phyloP scores from a whole-genome alignment of 2,888 invertebrate species.

The Scaptomyza polygonia region DNA sequence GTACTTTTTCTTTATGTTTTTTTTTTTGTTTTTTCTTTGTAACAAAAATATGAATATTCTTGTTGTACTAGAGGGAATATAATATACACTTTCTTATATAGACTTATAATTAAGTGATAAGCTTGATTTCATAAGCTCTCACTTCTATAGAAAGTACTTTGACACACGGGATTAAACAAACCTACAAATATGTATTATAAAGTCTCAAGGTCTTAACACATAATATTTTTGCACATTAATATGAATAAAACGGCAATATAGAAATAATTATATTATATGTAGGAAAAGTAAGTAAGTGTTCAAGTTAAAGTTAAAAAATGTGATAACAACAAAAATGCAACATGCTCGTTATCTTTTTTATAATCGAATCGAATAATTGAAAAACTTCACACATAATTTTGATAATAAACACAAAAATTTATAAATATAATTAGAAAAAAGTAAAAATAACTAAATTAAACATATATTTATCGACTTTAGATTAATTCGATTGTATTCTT shows the following conservation, averaged over 20 bases:
- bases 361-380: no score
- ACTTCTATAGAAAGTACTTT: conserved; percentile 11
- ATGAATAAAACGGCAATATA: conserved; percentile 1
- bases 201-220: conserved; percentile 18
- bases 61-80: conserved; percentile 7
- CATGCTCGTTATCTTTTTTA: no score
- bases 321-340: background rate
- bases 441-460: background rate
- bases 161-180: background rate
- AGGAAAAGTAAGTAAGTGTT: no score
- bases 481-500: background rate
- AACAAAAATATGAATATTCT: conserved; percentile 23
- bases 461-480: background rate
- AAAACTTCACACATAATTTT: no score
- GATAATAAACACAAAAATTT: background rate
- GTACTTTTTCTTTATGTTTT: conserved; percentile 10
- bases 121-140: conserved; percentile 28
- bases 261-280: background rate
- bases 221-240: conserved; percentile 10
- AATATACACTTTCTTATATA: conserved; percentile 6
- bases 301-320: background rate
- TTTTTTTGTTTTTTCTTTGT: background rate
- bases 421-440: background rate
- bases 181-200: background rate
- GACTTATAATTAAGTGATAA: conserved; percentile 28